Conservation (phyloP, 1,140 invertebrate genomes). For the Zeugodacus cucurbitae region DNA sequence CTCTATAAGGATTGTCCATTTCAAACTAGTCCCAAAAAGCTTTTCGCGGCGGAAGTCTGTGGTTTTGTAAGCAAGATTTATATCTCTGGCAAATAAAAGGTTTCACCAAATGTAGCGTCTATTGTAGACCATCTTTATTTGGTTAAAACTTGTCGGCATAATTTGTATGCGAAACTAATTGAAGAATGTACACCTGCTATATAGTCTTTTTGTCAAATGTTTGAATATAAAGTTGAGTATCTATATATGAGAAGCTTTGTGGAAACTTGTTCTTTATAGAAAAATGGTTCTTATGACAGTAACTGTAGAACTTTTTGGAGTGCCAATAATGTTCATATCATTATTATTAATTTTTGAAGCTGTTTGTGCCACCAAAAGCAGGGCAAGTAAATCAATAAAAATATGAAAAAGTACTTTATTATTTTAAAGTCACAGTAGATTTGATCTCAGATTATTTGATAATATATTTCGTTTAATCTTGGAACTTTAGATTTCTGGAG, state of each 20-base stretch:
- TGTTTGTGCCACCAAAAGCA: too few relatives aligned
- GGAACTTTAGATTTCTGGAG: too few relatives aligned
- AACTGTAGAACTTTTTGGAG: not conserved
- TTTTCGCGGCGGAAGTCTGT: not conserved
- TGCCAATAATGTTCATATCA: not conserved
- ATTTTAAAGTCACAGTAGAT: too few relatives aligned
- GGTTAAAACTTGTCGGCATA: not conserved
- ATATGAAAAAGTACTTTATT: too few relatives aligned
- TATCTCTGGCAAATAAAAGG: not conserved
- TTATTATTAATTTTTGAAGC: too few relatives aligned
- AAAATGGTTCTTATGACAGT: too few relatives aligned
- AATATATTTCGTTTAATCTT: too few relatives aligned
- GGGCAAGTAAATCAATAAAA: too few relatives aligned
- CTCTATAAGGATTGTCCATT: not conserved
- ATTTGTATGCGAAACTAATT: not conserved
- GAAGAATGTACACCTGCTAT: not conserved
- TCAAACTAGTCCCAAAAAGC: not conserved
- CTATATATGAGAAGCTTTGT: not conserved
- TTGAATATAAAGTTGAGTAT: not conserved
- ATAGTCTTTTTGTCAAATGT: not conserved
- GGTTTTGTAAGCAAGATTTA: not conserved
- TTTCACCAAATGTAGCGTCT: not conserved
- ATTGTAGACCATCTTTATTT: not conserved
- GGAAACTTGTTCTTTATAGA: too few relatives aligned
- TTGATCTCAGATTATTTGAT: too few relatives aligned